Base-by-base conservation (phyloP, 2,113 vertebrate genomes). In the Picathartes gymnocephalus region DNA sequence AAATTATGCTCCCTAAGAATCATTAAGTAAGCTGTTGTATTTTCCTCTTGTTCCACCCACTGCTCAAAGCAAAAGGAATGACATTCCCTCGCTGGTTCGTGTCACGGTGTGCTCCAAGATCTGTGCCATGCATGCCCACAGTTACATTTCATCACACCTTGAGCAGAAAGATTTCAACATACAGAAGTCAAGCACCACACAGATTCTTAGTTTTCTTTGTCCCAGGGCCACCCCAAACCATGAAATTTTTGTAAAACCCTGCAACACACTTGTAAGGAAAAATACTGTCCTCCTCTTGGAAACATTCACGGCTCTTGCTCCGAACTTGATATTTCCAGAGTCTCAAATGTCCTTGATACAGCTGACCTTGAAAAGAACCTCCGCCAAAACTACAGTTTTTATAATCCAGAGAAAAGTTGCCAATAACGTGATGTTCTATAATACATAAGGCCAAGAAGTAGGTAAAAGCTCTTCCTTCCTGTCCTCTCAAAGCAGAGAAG, bases 1-100 rank as follows among this genome's bases (percentile, higher is more conserved):
- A 18, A 91, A 2, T 51, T 1, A 45, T 60, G 11, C 1, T 9
- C 8, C 3, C 27, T 44, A n/a, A 61, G 40, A 39, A 33, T 60
- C 60, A 35, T 6, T 44, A 10, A 58, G 31, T n/a, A 35, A n/a
- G 12, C 17, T 47, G 5, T 3, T 71, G 19, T 24, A 27, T 72
- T 80, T 80, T 72, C 7, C 30, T 58, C 62, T 69, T 65, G 21
- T 47, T 68, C 39, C 23, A 83, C 42, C 24, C 24, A 19, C 37
- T 39, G 27, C 30, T 48, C 35, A 40, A 72, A 76, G 24, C 1
- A 4, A 72, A 92, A 83, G 48, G 21, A 68, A 39, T 42, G 18
- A 20, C 5, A 2, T 68, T 16, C 21, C 17, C 31, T 72, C 1
- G 0, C 12, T 57, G 25, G 23, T 12, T 13, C 0, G 0, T 25